Evolutionary conservation across 2,888 invertebrate genomes (phyloP).

Genomic region (Hypomecis atomaria): DNA sequence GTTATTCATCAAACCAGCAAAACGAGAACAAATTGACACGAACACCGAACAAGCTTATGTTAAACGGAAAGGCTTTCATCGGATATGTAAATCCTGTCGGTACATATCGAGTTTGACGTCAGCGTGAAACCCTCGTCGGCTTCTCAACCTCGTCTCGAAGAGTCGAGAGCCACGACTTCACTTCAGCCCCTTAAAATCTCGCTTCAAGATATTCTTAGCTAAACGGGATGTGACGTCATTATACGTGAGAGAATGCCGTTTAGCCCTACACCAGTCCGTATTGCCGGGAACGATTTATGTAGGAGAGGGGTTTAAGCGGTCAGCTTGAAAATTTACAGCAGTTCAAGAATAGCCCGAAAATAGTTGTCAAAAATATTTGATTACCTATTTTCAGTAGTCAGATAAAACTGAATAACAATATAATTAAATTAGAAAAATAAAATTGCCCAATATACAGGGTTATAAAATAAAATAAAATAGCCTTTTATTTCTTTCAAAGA

Average conservation of each 20-base stretch:
- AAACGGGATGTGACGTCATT: conserved; percentile 23
- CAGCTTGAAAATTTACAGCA: too few species aligned
- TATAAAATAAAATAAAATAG: too few species aligned
- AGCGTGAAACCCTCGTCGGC: conserved; percentile 9
- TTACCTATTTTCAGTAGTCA: too few species aligned
- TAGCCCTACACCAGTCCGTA: background rate
- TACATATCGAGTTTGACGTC: conserved; percentile 4
- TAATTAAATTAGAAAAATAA: too few species aligned
- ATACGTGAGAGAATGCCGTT: conserved; percentile 35
- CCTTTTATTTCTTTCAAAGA: too few species aligned
- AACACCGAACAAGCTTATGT: too few species aligned
- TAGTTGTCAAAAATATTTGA: too few species aligned
- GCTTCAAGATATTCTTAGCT: conserved; percentile 19
- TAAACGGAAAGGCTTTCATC: background rate
- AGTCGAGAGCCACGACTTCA: conserved; percentile 15
- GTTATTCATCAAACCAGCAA: too few species aligned
- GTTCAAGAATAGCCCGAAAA: too few species aligned
- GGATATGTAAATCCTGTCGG: conserved; percentile 1
- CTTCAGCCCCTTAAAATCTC: conserved; percentile 15
- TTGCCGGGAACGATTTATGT: background rate
- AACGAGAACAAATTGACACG: background rate
- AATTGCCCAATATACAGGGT: too few species aligned
- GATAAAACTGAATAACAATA: too few species aligned
- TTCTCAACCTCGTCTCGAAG: conserved; percentile 3
- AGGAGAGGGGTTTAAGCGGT: too few species aligned